Percentiles rank a stretch among this genome's conserved stretches.
Evolutionary conservation across 2,888 invertebrate genomes (phyloP).

Genomic region (Drosophila kambysellisi): DNA sequence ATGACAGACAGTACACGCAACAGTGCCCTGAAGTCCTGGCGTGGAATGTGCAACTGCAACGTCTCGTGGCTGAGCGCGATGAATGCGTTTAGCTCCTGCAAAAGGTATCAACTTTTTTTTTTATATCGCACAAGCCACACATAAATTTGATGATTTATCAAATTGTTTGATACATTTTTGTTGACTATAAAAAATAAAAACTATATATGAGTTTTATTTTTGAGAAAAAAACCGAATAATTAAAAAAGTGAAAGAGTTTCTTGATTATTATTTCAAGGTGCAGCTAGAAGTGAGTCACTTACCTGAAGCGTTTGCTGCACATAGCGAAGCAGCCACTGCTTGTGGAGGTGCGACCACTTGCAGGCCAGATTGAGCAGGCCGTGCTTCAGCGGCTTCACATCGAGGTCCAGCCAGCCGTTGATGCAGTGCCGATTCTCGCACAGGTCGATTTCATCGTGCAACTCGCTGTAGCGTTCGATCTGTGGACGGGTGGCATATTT

Average conservation of each 20-base stretch:
- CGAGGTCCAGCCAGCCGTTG: conserved; percentile 92
- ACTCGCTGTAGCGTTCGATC: conserved; percentile 83
- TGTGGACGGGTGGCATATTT: conserved; percentile 40
- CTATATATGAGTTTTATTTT: neutral
- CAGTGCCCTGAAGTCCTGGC: conserved; percentile 94
- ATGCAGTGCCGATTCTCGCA: conserved; percentile 87
- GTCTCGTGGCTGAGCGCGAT: conserved; percentile 90
- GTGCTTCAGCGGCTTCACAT: conserved; percentile 92
- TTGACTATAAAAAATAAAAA: neutral
- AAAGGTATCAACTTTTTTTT: too few relatives aligned
- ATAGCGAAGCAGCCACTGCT: conserved; percentile 92
- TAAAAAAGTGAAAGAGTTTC: neutral
- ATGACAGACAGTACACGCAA: conserved; percentile 94
- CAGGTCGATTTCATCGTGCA: conserved; percentile 82
- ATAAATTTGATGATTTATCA: neutral
- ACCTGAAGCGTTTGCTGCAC: conserved; percentile 89
- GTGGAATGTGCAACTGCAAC: conserved; percentile 89
- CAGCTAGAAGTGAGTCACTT: conserved; percentile 16
- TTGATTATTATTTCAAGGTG: neutral
- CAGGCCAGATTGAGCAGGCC: conserved; percentile 93
- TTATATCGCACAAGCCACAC: too few relatives aligned
- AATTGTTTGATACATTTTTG: neutral
- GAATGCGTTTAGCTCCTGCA: conserved; percentile 90
- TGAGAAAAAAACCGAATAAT: neutral
- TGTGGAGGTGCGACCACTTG: conserved; percentile 95